These are phyloP conservation scores for Chironex yamaguchii DNA, from an alignment of 30 jellyfish, hydroid and myxozoan genomes.

Conservation along the genomic window DNA sequence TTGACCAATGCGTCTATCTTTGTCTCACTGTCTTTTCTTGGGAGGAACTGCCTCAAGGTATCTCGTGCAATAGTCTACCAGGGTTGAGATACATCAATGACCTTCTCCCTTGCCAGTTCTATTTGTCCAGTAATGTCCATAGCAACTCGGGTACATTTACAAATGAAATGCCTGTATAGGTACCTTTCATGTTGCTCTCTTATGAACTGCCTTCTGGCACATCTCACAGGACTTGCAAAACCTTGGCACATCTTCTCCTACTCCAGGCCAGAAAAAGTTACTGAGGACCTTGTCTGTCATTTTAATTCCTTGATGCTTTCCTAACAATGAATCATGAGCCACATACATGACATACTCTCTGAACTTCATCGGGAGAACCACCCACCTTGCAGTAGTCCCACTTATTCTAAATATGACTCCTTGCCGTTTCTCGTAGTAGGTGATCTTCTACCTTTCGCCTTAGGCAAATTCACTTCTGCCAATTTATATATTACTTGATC, in stretches of 20 bases:
- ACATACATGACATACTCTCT: neutral
- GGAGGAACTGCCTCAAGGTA: conserved; percentile 42
- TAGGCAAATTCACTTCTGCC: too few species aligned
- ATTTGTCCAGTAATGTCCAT: conserved; percentile 13
- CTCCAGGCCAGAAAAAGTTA: conserved; percentile 49
- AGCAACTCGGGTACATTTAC: conserved; percentile 13
- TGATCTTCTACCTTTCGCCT: too few species aligned
- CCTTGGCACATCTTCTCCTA: conserved; percentile 6
- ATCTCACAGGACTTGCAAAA: conserved; percentile 11
- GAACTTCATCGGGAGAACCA: too few species aligned
- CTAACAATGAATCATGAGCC: too few species aligned
- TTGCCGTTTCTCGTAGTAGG: too few species aligned
- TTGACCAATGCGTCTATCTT: conserved; percentile 9
- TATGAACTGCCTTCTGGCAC: conserved; percentile 8
- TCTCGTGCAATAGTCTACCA: conserved; percentile 13
- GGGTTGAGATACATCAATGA: neutral
- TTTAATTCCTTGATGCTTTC: conserved; percentile 37
- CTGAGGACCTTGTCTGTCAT: conserved; percentile 1
- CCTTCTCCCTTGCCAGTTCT: too few species aligned
- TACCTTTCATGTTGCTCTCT: neutral
- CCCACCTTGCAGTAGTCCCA: too few species aligned
- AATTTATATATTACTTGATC: too few species aligned
- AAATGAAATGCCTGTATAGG: neutral
- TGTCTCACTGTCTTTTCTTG: neutral
- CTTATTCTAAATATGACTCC: too few species aligned